Evolutionary conservation across 2,797 vertebrate genomes (phyloP).

Genomic region (Peromyscus aztecus): DNA sequence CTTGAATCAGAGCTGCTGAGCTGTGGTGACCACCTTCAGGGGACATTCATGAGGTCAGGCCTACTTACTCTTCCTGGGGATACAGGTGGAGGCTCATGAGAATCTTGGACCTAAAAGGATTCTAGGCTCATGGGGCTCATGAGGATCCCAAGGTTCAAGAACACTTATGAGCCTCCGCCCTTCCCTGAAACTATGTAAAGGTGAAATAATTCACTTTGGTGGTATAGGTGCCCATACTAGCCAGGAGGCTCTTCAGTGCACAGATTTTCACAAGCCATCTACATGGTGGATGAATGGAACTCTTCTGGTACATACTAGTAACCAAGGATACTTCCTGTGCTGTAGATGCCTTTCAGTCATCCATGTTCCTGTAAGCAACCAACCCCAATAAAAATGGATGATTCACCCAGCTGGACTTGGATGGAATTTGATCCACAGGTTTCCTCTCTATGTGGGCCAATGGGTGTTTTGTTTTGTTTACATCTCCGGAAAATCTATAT

Average conservation of each 20-base stretch:
- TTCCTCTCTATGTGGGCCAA: background rate
- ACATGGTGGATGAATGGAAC: background rate
- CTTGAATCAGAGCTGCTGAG: background rate
- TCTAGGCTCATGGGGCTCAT: background rate
- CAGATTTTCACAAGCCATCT: background rate
- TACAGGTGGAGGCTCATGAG: background rate
- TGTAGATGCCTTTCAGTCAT: background rate
- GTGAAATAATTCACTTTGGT: background rate
- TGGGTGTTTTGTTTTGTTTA: background rate
- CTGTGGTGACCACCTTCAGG: background rate
- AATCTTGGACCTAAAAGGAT: too few relatives aligned
- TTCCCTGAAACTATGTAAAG: background rate
- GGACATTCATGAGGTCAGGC: background rate
- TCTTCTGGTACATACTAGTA: background rate
- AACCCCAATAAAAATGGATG: background rate
- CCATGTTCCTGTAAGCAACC: background rate
- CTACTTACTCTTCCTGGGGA: background rate
- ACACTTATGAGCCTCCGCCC: too few relatives aligned
- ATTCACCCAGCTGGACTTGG: background rate
- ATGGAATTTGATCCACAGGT: background rate
- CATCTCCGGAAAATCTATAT: background rate
- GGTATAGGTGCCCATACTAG: background rate
- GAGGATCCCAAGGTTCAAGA: background rate
- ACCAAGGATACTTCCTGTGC: background rate
- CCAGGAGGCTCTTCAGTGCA: background rate